Evolutionary conservation across 2,888 invertebrate species (phyloP), one percentile per base, ranked within the genome.

Genomic region (Rhopalosiphum nymphaeae): DNA sequence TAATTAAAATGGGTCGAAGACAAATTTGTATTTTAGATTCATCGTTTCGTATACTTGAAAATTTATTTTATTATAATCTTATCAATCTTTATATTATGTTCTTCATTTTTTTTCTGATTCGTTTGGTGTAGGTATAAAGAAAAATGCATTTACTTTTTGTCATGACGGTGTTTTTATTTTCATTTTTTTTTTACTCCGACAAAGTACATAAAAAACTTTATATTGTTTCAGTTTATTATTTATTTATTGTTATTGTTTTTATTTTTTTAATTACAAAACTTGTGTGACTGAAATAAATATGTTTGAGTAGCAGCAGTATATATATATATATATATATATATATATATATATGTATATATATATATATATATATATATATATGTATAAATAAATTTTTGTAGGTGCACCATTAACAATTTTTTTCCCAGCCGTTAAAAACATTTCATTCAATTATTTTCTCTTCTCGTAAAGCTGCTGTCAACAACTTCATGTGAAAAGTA

Each of bases 161-260:
- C 91, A 29, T 29, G 26, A 29, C 16, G 53, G 53, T 26, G 13
- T 49, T 90, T 25, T 90, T 78, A 36, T 57, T 89, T 89, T 78
- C 67, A 16, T 53, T 53, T 53, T 57, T 53, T 57, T 84, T 67
- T 36, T 13, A 26, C 16, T 42, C 78, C 53, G 13, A 84, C 49
- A 78, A 84, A 91, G 78, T 91, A 91, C 78, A 91, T 91, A 91
- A 91, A 91, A 91, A 91, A 91, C 91, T 91, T 91, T 91, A 84
- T 91, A 84, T 78, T 78, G 53, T 91, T 84, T 36, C 78, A 36
- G 91, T 84, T 91, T 91, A 91, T 91, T 91, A 91, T 91, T 91
- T 91, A 91, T 91, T 91, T 91, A 91, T 91, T 78, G 78, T 91
- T 78, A 42, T 91, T 67, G 90, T 90, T 67, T 67, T 90, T 91